Evolutionary conservation across 2,797 vertebrate species (phyloP).

Genomic region (Pelobates cultripes): DNA sequence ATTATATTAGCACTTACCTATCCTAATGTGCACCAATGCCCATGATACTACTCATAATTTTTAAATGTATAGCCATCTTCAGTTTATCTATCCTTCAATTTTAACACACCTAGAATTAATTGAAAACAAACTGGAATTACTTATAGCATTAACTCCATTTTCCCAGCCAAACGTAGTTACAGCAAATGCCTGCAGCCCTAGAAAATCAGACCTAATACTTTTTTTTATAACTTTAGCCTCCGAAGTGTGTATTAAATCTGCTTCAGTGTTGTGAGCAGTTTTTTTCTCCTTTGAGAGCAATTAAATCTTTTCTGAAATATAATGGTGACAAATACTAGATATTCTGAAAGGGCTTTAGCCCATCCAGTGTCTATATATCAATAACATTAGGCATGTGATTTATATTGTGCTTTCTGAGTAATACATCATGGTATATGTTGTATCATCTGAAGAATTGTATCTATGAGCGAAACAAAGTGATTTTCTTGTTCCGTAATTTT

Average conservation of each 20-base stretch:
- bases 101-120: not conserved
- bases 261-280: slow-evolving; percentile 27
- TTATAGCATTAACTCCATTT: slow-evolving; percentile 8
- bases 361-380: slow-evolving; percentile 17
- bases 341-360: not conserved
- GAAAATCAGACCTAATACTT: slow-evolving; percentile 15
- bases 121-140: not conserved
- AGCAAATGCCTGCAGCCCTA: slow-evolving; percentile 7
- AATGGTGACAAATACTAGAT: slow-evolving; percentile 45
- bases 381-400: slow-evolving; percentile 31
- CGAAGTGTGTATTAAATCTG: slow-evolving; percentile 48
- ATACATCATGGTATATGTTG: slow-evolving; percentile 33
- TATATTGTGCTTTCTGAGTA: slow-evolving; percentile 9
- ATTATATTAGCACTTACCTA: too few species aligned
- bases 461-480: not conserved
- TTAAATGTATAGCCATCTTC: not conserved
- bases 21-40: too few species aligned
- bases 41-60: too few species aligned
- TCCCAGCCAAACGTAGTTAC: slow-evolving; percentile 28
- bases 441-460: slow-evolving; percentile 25
- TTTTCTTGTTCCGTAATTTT: not conserved
- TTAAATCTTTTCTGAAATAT: slow-evolving; percentile 56
- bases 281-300: slow-evolving; percentile 56
- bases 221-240: slow-evolving; percentile 45
- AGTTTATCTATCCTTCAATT: not conserved